Percentiles rank a stretch among this genome's conserved stretches.
These are phyloP conservation scores for Lycodopsis pacificus DNA, from an alignment of 2,797 vertebrate species.

Conservation along the genomic window DNA sequence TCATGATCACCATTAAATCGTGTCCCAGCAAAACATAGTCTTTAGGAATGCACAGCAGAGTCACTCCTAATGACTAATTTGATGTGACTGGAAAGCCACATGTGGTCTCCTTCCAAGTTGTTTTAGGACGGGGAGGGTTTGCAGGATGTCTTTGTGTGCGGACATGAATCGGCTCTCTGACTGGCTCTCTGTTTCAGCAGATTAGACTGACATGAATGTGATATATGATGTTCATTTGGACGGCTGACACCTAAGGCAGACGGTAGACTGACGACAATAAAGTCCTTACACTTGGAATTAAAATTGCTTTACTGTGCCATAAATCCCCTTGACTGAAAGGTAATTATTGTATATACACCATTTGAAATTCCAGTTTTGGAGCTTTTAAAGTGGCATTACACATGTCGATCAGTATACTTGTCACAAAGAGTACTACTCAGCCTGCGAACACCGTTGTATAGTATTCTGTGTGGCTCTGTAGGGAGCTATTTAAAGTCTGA, in stretches of 20 bases:
- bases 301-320: neutral
- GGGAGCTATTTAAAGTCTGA: neutral
- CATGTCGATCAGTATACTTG: neutral
- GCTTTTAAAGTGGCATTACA: conserved; percentile 2
- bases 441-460: neutral
- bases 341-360: too few relatives aligned
- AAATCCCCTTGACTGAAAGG: neutral
- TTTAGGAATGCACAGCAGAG: conserved; percentile 26
- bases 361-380: neutral
- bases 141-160: conserved; percentile 22
- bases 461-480: neutral
- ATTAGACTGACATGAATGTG: conserved; percentile 34
- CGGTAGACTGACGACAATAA: conserved; percentile 26
- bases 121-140: conserved; percentile 27
- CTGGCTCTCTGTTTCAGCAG: conserved; percentile 19
- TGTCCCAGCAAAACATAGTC: conserved; percentile 13
- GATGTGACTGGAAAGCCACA: conserved; percentile 40
- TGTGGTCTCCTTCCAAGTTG: conserved; percentile 38
- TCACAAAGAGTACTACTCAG: neutral
- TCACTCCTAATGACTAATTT: conserved; percentile 33
- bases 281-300: neutral
- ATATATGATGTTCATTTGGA: conserved; percentile 43
- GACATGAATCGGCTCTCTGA: conserved; percentile 49
- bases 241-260: conserved; percentile 19
- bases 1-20: conserved; percentile 1